A percentile compares a stretch with the other conserved stretches of the same genome.
These are phyloP conservation scores for Phyllotreta cruciferae DNA, from an alignment of 2,888 invertebrate genomes.

Conservation along the genomic window DNA sequence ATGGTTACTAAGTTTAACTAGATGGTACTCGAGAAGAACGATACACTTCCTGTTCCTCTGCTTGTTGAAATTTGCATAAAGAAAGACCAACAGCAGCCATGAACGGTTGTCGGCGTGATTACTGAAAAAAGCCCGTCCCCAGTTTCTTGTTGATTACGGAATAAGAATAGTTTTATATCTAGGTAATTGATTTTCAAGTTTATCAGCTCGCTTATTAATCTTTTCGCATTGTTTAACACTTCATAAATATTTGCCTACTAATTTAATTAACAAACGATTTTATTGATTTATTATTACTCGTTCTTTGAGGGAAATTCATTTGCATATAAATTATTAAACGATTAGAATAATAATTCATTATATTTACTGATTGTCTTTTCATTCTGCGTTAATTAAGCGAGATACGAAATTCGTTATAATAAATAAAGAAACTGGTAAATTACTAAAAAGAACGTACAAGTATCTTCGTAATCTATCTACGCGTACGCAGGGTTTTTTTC, in stretches of 20 bases:
- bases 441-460: background rate
- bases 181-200: too few relatives aligned
- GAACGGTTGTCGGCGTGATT: conserved; percentile 18
- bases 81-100: conserved; percentile 11
- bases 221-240: too few relatives aligned
- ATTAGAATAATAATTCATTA: too few relatives aligned
- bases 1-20: conserved; percentile 30
- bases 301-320: too few relatives aligned
- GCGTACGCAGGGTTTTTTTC: background rate
- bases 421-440: conserved; percentile 3
- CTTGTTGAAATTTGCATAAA: conserved; percentile 23
- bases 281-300: too few relatives aligned
- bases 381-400: too few relatives aligned
- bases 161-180: background rate
- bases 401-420: too few relatives aligned
- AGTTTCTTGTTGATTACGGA: conserved; percentile 15
- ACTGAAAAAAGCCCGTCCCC: conserved; percentile 3
- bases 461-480: background rate
- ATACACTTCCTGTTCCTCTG: conserved; percentile 28
- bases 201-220: too few relatives aligned
- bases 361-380: too few relatives aligned
- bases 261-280: too few relatives aligned
- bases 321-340: too few relatives aligned
- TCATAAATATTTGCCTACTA: too few relatives aligned
- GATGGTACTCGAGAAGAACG: conserved; percentile 17